Percentiles rank a stretch among this genome's conserved stretches.
Evolutionary conservation across 2,797 vertebrate species (phyloP).

Genomic region (Hephaestus fuliginosus): DNA sequence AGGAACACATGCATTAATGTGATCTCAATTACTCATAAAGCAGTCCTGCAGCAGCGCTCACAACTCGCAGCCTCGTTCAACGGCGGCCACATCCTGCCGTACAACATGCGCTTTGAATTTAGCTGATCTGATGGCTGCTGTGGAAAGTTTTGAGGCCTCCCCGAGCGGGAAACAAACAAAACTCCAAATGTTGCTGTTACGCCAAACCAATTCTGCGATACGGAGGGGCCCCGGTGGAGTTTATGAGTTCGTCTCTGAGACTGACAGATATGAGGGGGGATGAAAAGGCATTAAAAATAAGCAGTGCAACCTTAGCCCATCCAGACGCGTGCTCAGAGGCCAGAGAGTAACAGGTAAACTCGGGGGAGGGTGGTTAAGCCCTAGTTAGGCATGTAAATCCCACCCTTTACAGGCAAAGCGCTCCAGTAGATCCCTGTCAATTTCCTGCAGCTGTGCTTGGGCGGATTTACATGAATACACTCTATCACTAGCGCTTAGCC

Average conservation of each 20-base stretch:
- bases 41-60: slow-evolving; percentile 43
- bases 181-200: slow-evolving; percentile 20
- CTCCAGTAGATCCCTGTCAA: slow-evolving; percentile 90
- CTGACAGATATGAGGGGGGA: slow-evolving; percentile 85
- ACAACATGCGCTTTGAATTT: slow-evolving; percentile 10
- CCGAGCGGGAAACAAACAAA: slow-evolving; percentile 53
- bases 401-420: slow-evolving; percentile 89
- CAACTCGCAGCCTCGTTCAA: slow-evolving; percentile 45
- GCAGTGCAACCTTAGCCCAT: slow-evolving; percentile 77
- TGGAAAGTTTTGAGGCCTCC: slow-evolving; percentile 37
- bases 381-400: slow-evolving; percentile 92
- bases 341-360: slow-evolving; percentile 88
- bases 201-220: slow-evolving; percentile 48
- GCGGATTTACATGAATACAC: slow-evolving; percentile 89
- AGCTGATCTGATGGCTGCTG: slow-evolving; percentile 35
- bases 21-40: slow-evolving; percentile 76
- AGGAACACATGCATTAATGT: slow-evolving; percentile 78
- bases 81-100: slow-evolving; percentile 39
- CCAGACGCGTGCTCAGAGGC: slow-evolving; percentile 76
- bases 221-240: slow-evolving; percentile 51
- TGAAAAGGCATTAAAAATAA: slow-evolving; percentile 85
- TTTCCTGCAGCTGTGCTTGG: slow-evolving; percentile 85
- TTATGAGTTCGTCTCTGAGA: slow-evolving; percentile 81
- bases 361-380: slow-evolving; percentile 87
- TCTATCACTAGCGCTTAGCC: slow-evolving; percentile 84